Evolutionary conservation across 2,888 invertebrate species (phyloP).

Genomic region (Rotaria sp.): DNA sequence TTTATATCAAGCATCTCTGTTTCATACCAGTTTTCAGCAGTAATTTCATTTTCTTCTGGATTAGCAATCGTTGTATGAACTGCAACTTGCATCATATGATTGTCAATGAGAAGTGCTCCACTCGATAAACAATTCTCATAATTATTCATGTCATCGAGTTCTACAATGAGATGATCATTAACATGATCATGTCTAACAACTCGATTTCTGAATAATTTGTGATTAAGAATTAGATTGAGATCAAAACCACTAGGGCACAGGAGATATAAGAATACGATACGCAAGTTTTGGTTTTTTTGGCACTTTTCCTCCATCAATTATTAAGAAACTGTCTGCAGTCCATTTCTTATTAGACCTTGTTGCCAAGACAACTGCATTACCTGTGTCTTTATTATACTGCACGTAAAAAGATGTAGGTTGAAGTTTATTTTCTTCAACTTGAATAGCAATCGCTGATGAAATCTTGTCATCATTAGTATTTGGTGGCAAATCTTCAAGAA

Average conservation of each 20-base stretch:
- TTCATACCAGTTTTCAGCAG: neutral
- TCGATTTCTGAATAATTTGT: neutral
- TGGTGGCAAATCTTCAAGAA: neutral
- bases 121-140: neutral
- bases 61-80: neutral
- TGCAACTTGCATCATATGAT: neutral
- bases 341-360: neutral
- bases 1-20: neutral
- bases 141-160: neutral
- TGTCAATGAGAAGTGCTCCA: neutral
- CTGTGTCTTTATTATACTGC: neutral
- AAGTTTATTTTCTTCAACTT: neutral
- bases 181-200: neutral
- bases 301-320: neutral
- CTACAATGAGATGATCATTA: neutral
- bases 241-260: neutral
- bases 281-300: neutral
- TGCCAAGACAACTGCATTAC: constrained; percentile 7
- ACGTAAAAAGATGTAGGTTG: neutral
- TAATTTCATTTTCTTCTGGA: neutral
- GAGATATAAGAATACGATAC: neutral
- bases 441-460: neutral
- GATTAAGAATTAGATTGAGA: neutral
- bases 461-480: neutral
- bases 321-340: neutral